Evolutionary conservation across 2,888 invertebrate species (phyloP), one percentile per base, ranked within the genome.

Genomic region (Scaptomyza tumidula): DNA sequence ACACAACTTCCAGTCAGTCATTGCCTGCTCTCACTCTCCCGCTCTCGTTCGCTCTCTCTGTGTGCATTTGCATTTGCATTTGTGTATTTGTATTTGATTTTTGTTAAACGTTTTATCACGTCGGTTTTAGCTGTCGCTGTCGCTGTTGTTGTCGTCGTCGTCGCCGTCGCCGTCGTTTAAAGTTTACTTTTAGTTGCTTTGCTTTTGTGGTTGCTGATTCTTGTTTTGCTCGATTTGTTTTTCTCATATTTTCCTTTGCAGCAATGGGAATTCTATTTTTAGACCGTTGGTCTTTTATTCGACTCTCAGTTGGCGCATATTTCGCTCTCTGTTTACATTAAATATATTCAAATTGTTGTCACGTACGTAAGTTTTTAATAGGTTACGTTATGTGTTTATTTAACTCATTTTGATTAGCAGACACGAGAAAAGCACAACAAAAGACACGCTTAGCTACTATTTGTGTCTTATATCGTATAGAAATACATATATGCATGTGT

Each of bases 371-470:
- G 85, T 87, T 87, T 80, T 86, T 86, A 85, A 87, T 85, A 87
- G 87, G 87, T 85, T 85, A 87, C 82, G 85, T 85, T 85, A 84
- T 85, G 87, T 86, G 85, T 84, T 81, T 86, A 86, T 84, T 85
- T 86, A 86, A 85, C 85, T 85, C 85, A 86, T 84, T 85, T 85
- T 82, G 85, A 86, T 85, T 85, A 85, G 82, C 78, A 73, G 71
- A 19, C 19, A 59, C 73, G 75, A 75, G 77, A 81, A 79, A 77
- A 79, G 65, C 64, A 77, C 73, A 86, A 74, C 62, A 79, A 81
- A 71, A 72, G 78, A 76, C 76, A 75, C 70, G 73, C 84, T 75
- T 65, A 65, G 27, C 45, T 65, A 65, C 14, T 49, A 61, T 57
- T 43, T 46, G 35, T n/a, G 19, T 19, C 19, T 19, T 19, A 19